Conservation (phyloP, 2,888 invertebrate species). For the Tortrix viridana region DNA sequence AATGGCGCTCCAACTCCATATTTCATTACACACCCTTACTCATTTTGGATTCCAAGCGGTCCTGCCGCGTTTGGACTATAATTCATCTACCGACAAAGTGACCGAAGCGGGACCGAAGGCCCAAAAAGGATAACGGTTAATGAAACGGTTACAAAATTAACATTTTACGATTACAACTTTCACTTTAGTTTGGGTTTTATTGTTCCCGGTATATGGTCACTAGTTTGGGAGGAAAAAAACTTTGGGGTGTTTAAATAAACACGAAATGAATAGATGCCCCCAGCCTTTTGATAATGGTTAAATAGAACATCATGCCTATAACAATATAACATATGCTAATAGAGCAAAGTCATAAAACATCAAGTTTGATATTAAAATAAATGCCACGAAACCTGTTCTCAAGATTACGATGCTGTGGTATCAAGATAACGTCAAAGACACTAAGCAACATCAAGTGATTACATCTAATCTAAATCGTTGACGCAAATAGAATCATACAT, state of each 20-base stretch:
- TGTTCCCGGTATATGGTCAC: slow-evolving; percentile 10
- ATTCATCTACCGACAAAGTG: slow-evolving; percentile 33
- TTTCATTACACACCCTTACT: not conserved
- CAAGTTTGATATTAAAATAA: no score
- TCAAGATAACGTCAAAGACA: no score
- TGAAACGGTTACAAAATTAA: slow-evolving; percentile 30
- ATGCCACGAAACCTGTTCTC: no score
- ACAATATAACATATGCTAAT: no score
- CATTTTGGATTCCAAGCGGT: slow-evolving; percentile 18
- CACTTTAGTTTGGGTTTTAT: slow-evolving; percentile 25
- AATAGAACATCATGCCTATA: no score
- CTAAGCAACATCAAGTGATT: no score
- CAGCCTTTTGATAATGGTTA: not conserved
- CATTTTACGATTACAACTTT: slow-evolving; percentile 34
- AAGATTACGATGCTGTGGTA: no score
- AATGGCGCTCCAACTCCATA: slow-evolving; percentile 6
- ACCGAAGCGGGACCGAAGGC: not conserved
- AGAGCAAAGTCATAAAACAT: no score
- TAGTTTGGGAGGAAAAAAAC: not conserved
- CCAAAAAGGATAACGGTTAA: slow-evolving; percentile 34
- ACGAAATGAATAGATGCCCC: not conserved
- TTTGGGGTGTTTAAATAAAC: not conserved
- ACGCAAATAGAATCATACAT: no score
- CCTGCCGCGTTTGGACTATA: slow-evolving; percentile 11
- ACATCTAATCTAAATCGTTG: no score